These are phyloP conservation scores for Sebastes diaconus DNA, from an alignment of 2,797 vertebrate genomes.

Conservation along the genomic window DNA sequence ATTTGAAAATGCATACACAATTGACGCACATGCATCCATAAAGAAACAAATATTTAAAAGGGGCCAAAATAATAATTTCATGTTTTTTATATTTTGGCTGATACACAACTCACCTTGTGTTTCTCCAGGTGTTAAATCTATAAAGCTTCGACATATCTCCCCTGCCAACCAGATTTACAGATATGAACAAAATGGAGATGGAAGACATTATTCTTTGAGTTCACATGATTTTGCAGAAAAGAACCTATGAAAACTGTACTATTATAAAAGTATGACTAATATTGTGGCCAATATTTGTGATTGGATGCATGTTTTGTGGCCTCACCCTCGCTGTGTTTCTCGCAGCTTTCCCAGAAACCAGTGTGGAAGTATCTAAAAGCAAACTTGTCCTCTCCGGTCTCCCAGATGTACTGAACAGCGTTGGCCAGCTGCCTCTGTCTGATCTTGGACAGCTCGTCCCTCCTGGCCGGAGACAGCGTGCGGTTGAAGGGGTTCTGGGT, in stretches of 20 bases:
- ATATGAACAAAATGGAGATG: background rate
- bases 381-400: conserved; percentile 89
- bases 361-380: conserved; percentile 89
- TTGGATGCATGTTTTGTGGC: background rate
- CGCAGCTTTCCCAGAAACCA: conserved; percentile 90
- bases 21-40: background rate
- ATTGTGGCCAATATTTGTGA: background rate
- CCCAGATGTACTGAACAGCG: conserved; percentile 89
- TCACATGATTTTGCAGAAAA: background rate
- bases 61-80: background rate
- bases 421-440: conserved; percentile 81
- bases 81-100: background rate
- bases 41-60: background rate
- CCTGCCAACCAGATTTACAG: conserved; percentile 65
- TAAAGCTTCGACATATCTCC: conserved; percentile 87
- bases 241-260: background rate
- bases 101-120: conserved; percentile 81
- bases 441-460: conserved; percentile 79
- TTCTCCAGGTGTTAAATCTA: conserved; percentile 86
- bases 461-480: conserved; percentile 76
- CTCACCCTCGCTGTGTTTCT: conserved; percentile 86
- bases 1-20: conserved; percentile 3
- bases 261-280: background rate
- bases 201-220: background rate
- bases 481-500: conserved; percentile 80